These are phyloP conservation scores for Drosophila formosana DNA, from an alignment of 2,888 invertebrate species.

Conservation along the genomic window DNA sequence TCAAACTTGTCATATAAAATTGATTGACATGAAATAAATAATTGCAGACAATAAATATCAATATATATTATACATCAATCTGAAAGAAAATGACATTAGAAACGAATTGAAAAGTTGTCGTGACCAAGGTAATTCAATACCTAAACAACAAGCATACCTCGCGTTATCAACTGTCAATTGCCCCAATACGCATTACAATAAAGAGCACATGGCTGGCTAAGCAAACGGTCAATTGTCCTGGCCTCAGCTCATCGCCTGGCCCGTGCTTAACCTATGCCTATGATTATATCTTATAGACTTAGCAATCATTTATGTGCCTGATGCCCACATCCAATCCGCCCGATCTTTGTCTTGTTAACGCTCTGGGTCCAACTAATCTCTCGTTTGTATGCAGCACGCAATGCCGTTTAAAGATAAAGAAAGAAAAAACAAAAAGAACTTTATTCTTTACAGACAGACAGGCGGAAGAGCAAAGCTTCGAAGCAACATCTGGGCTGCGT, in stretches of 20 bases:
- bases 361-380: constrained; percentile 60
- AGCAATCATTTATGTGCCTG: constrained; percentile 17
- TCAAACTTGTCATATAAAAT: constrained; percentile 28
- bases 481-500: constrained; percentile 5
- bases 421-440: constrained; percentile 8
- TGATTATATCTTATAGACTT: constrained; percentile 30
- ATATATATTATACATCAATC: constrained; percentile 5
- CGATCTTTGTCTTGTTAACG: constrained; percentile 39
- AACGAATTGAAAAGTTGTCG: constrained; percentile 23
- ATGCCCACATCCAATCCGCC: constrained; percentile 13
- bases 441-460: constrained; percentile 30
- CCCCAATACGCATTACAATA: constrained; percentile 30
- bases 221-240: constrained; percentile 25
- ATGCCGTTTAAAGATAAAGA: constrained; percentile 26
- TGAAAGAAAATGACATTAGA: constrained; percentile 22
- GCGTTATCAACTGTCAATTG: constrained; percentile 51
- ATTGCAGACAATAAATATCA: constrained; percentile 32
- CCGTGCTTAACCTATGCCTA: constrained; percentile 34
- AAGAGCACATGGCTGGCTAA: constrained; percentile 1
- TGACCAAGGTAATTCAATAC: constrained; percentile 46
- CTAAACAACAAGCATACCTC: constrained; percentile 69
- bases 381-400: constrained; percentile 70
- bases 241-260: background rate
- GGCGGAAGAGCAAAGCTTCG: constrained; percentile 27
- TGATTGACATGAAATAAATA: constrained; percentile 49